These are phyloP conservation scores for Paratrypauchen microcephalus DNA, from an alignment of 2,797 vertebrate species.

Conservation along the genomic window DNA sequence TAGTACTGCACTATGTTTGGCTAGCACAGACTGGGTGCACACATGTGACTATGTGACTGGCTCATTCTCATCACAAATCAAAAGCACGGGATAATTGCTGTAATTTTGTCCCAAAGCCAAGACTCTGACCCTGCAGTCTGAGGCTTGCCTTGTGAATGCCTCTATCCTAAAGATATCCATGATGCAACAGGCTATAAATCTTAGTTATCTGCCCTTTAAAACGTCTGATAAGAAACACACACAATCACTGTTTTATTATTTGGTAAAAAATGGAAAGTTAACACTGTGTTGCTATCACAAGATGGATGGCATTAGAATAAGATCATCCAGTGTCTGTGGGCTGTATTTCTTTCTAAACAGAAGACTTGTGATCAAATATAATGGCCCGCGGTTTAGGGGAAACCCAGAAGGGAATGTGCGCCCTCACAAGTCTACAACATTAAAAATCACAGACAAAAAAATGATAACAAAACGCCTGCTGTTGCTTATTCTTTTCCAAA, in stretches of 20 bases:
- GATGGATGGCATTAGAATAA: conserved; percentile 51
- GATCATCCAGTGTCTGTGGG: conserved; percentile 62
- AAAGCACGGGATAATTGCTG: conserved; percentile 49
- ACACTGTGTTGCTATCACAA: conserved; percentile 44
- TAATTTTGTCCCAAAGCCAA: conserved; percentile 60
- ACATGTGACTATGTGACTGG: conserved; percentile 49
- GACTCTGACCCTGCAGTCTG: conserved; percentile 64
- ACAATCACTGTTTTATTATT: conserved; percentile 36
- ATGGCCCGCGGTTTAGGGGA: conserved; percentile 58
- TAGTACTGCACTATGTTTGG: conserved; percentile 25
- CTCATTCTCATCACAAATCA: conserved; percentile 46
- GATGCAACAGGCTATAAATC: conserved; percentile 64
- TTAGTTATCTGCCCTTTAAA: conserved; percentile 33
- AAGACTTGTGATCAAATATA: conserved; percentile 59
- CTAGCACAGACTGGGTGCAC: conserved; percentile 30
- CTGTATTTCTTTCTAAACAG: conserved; percentile 43
- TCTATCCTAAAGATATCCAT: conserved; percentile 62
- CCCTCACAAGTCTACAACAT: conserved; percentile 33
- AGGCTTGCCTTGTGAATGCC: conserved; percentile 66
- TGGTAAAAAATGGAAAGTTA: conserved; percentile 64
- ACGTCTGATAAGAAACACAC: conserved; percentile 40
- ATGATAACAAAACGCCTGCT: neutral
- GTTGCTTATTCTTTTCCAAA: conserved; percentile 1
- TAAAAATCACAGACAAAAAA: conserved; percentile 17
- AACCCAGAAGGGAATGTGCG: conserved; percentile 49